phyloP scores from a whole-genome alignment of 2,113 vertebrate species.

The Chrysemys picta region DNA sequence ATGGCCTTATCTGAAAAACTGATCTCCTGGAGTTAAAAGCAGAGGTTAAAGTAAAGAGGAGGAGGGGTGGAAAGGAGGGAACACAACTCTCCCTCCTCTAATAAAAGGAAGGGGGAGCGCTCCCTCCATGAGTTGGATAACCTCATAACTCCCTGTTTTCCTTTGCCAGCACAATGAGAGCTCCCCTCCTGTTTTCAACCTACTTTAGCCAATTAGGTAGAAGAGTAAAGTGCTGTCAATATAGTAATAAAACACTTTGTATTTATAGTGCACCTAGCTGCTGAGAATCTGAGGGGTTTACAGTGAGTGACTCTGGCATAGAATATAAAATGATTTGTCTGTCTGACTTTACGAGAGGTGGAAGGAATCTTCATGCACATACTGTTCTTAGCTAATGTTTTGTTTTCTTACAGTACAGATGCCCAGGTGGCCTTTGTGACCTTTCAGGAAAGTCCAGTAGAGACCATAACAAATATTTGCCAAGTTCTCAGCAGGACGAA shows the following conservation, averaged over 20 bases:
- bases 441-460: neutral
- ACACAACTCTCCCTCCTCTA: neutral
- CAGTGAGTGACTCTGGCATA: fast-evolving
- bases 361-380: neutral
- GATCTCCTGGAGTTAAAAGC: neutral
- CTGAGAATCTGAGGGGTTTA: neutral
- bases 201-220: neutral
- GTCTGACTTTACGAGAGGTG: neutral
- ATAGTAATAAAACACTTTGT: neutral
- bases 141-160: neutral
- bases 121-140: neutral
- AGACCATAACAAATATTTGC: neutral
- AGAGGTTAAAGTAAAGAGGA: neutral
- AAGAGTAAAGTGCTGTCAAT: neutral
- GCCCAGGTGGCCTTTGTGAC: neutral
- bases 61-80: neutral
- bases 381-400: neutral
- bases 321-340: neutral
- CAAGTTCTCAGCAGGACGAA: neutral
- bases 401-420: fast-evolving
- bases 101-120: neutral
- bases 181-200: neutral
- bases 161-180: neutral
- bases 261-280: neutral
- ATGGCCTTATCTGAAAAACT: neutral